These are phyloP conservation scores for Pseudococcus viburni DNA, from an alignment of 2,888 invertebrate species.

Conservation along the genomic window DNA sequence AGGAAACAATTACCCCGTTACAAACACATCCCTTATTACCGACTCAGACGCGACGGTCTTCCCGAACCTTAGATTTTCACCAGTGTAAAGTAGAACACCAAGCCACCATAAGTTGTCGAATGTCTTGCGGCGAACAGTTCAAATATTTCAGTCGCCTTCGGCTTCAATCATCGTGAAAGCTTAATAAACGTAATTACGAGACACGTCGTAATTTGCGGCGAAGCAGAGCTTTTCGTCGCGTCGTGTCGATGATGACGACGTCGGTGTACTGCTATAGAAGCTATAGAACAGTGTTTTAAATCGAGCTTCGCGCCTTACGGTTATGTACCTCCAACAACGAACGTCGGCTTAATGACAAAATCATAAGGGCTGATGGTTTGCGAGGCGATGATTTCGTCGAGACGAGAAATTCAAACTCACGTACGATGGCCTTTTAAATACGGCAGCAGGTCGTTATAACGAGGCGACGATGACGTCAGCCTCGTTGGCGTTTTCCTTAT, in stretches of 20 bases:
- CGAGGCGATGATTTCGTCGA: neutral
- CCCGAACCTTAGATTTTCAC: neutral
- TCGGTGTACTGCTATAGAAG: neutral
- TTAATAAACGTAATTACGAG: conserved; percentile 40
- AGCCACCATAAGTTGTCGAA: neutral
- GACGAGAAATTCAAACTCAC: conserved; percentile 33
- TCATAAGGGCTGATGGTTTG: conserved; percentile 26
- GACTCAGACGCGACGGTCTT: neutral
- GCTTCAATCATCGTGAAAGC: conserved; percentile 32
- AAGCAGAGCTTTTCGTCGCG: no score
- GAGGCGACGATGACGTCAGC: neutral
- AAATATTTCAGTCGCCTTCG: conserved; percentile 34
- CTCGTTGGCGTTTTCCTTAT: neutral
- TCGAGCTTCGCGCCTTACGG: neutral
- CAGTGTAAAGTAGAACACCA: neutral
- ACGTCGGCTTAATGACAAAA: conserved; percentile 5
- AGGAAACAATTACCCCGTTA: neutral
- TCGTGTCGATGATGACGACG: neutral
- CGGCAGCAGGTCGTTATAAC: neutral
- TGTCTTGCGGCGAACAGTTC: conserved; percentile 22
- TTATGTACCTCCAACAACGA: neutral
- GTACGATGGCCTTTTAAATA: neutral
- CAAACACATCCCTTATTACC: neutral
- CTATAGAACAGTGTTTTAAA: neutral
- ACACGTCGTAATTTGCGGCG: neutral